Conservation (phyloP, 2,888 invertebrate genomes). For the Dryomyza anilis region DNA sequence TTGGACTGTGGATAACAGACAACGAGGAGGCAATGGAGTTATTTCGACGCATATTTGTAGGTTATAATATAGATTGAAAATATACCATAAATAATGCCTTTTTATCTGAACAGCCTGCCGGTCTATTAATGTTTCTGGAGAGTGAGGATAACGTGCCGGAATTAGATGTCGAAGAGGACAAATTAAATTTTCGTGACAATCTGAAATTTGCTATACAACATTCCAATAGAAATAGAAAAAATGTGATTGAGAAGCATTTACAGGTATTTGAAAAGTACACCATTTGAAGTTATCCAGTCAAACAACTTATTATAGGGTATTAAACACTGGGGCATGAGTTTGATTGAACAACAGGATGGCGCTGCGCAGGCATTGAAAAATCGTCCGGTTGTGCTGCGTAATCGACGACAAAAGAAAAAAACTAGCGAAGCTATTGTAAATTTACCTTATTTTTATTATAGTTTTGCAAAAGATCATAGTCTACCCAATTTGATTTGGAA, state of each 20-base stretch:
- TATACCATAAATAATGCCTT: background rate
- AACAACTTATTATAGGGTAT: slow-evolving; percentile 47
- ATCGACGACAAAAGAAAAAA: slow-evolving; percentile 72
- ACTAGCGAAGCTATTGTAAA: slow-evolving; percentile 55
- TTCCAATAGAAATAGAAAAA: slow-evolving; percentile 70
- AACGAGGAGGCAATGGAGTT: slow-evolving; percentile 90
- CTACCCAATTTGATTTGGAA: slow-evolving; percentile 99
- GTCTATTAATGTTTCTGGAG: slow-evolving; percentile 87
- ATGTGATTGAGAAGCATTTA: slow-evolving; percentile 82
- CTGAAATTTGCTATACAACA: slow-evolving; percentile 89
- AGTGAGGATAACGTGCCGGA: slow-evolving; percentile 76
- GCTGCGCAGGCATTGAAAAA: slow-evolving; percentile 62
- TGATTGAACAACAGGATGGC: slow-evolving; percentile 59
- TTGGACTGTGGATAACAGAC: slow-evolving; percentile 95
- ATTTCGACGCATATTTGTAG: slow-evolving; percentile 84
- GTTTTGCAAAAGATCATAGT: slow-evolving; percentile 92
- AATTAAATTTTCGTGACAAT: slow-evolving; percentile 86
- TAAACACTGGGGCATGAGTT: slow-evolving; percentile 71
- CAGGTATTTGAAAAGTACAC: slow-evolving; percentile 63
- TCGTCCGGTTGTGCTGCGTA: slow-evolving; percentile 88
- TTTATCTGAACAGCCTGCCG: slow-evolving; percentile 74
- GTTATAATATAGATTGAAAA: slow-evolving; percentile 35
- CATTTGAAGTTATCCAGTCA: background rate
- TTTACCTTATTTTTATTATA: slow-evolving; percentile 88
- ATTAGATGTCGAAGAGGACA: slow-evolving; percentile 71